Conservation (phyloP, 2,113 vertebrate genomes). For the Anolis sagrei region DNA sequence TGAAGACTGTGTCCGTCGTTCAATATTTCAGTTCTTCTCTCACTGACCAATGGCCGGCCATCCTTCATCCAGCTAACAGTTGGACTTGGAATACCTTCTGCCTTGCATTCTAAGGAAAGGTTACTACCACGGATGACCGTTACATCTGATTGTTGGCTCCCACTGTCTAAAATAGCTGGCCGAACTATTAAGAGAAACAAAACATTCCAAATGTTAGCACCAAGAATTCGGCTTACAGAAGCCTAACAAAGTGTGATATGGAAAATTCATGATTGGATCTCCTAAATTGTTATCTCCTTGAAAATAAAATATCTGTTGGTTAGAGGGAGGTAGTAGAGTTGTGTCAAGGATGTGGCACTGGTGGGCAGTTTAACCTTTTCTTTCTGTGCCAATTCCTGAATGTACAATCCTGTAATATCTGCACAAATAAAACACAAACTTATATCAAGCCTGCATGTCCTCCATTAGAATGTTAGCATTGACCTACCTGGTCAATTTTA, state of each 20-base stretch:
- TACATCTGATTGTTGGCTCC: slow-evolving; percentile 70
- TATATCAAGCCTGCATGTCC: neutral
- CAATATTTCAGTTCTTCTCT: slow-evolving; percentile 71
- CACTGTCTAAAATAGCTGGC: slow-evolving; percentile 81
- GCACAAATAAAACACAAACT: neutral
- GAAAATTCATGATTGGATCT: neutral
- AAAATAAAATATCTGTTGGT: neutral
- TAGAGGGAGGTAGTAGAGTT: neutral
- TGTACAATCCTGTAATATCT: neutral
- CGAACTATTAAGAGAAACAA: slow-evolving; percentile 76
- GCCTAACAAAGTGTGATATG: neutral
- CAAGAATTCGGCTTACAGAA: neutral
- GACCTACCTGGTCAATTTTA: no score
- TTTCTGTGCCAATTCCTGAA: neutral
- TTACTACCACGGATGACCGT: slow-evolving; percentile 79
- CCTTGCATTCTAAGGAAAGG: slow-evolving; percentile 85
- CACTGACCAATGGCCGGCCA: slow-evolving; percentile 75
- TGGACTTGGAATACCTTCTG: slow-evolving; percentile 84
- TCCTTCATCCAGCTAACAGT: slow-evolving; percentile 91
- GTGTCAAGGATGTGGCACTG: neutral
- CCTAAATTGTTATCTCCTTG: neutral
- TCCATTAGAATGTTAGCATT: neutral
- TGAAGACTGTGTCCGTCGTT: slow-evolving; percentile 81
- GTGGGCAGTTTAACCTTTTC: neutral
- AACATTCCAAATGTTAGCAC: neutral